phyloP scores from a whole-genome alignment of 2,888 invertebrate species.

The Orthosia cruda region DNA sequence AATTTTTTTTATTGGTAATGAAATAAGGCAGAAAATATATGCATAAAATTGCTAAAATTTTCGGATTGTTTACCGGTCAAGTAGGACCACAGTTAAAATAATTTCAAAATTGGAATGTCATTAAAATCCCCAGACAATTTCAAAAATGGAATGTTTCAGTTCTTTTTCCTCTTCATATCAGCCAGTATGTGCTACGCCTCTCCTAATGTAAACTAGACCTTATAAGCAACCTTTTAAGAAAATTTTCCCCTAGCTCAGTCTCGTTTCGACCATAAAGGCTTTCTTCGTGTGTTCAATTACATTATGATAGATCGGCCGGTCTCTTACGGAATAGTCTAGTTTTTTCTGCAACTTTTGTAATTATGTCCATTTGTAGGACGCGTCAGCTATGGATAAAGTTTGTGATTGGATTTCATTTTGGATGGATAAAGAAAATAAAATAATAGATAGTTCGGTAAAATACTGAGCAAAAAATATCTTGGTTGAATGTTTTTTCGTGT shows the following conservation, averaged over 20 bases:
- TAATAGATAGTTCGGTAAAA: slow-evolving; percentile 35
- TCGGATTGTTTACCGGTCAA: no score
- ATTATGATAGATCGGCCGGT: slow-evolving; percentile 57
- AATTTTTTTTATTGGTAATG: no score
- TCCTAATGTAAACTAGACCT: slow-evolving; percentile 48
- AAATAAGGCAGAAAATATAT: no score
- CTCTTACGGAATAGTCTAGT: slow-evolving; percentile 51
- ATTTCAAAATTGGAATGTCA: neutral
- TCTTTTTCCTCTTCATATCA: neutral
- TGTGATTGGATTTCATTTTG: slow-evolving; percentile 63
- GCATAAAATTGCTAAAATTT: no score
- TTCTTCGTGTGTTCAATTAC: slow-evolving; percentile 62
- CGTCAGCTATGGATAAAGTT: slow-evolving; percentile 61
- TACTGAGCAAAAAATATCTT: slow-evolving; percentile 21
- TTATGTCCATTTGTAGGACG: slow-evolving; percentile 44
- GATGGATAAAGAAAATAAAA: slow-evolving; percentile 51
- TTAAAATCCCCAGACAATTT: neutral
- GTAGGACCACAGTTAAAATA: neutral
- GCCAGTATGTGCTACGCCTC: slow-evolving; percentile 16
- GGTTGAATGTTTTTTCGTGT: neutral
- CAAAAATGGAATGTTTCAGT: neutral
- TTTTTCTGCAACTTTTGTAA: slow-evolving; percentile 57
- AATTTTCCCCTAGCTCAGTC: slow-evolving; percentile 38
- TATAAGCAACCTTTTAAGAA: slow-evolving; percentile 56
- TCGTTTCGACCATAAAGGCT: slow-evolving; percentile 54